Evolutionary conservation across 2,888 invertebrate genomes (phyloP).

Genomic region (Oegoconia quadripuncta): DNA sequence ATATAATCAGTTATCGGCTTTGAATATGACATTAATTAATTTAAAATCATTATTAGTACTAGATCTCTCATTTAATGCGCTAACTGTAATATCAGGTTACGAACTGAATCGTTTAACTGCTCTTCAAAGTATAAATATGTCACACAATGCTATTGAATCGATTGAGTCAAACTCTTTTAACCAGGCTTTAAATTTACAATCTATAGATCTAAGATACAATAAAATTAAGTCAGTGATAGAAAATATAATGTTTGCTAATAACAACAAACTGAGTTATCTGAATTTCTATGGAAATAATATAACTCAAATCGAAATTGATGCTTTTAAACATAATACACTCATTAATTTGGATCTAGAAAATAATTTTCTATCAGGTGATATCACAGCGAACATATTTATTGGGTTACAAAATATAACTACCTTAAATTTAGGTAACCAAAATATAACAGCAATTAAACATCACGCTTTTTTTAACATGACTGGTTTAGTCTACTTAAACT

Average conservation of each 20-base stretch:
- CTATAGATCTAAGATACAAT: conserved; percentile 53
- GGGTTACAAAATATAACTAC: conserved; percentile 39
- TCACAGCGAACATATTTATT: conserved; percentile 42
- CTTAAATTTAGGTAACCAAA: conserved; percentile 46
- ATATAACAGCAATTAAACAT: conserved; percentile 35
- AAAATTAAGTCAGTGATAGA: conserved; percentile 42
- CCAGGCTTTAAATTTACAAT: conserved; percentile 37
- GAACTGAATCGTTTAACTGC: conserved; percentile 44
- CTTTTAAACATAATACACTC: conserved; percentile 44
- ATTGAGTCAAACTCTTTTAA: conserved; percentile 54
- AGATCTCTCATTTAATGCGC: conserved; percentile 46
- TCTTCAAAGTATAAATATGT: conserved; percentile 48
- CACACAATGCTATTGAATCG: conserved; percentile 45
- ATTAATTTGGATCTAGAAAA: conserved; percentile 44
- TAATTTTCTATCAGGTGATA: conserved; percentile 44
- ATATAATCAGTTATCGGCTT: conserved; percentile 39
- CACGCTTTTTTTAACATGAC: conserved; percentile 42
- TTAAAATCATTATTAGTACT: conserved; percentile 41
- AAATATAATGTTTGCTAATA: conserved; percentile 46
- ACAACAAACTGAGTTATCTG: conserved; percentile 39
- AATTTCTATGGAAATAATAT: conserved; percentile 50
- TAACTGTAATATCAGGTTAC: conserved; percentile 40
- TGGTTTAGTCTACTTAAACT: conserved; percentile 40
- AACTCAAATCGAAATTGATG: conserved; percentile 38
- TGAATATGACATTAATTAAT: conserved; percentile 47